A percentile compares a stretch with the other conserved stretches of the same genome.
These are phyloP conservation scores for Glaucidium brasilianum DNA, from an alignment of 2,113 vertebrate genomes.

Conservation along the genomic window DNA sequence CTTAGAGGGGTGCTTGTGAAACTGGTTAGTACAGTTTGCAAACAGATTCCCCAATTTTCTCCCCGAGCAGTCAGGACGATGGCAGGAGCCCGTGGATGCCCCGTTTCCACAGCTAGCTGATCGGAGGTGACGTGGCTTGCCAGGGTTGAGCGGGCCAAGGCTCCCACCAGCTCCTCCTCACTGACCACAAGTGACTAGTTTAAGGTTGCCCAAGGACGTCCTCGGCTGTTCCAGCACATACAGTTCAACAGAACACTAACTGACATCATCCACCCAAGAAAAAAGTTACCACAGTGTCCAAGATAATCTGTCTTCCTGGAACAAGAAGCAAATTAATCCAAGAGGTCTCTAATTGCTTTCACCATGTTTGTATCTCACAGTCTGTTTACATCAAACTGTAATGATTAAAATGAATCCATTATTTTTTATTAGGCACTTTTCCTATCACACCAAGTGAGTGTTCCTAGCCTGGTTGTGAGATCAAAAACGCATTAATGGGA, in stretches of 20 bases:
- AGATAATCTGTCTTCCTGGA: neutral
- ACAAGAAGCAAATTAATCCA: neutral
- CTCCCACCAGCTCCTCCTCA: neutral
- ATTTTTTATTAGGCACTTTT: neutral
- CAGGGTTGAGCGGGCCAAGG: neutral
- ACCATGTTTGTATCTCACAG: neutral
- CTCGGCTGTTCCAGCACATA: neutral
- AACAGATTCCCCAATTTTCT: neutral
- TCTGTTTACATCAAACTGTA: neutral
- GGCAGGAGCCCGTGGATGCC: neutral
- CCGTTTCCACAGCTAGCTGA: neutral
- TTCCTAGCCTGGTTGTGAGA: neutral
- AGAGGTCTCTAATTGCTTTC: neutral
- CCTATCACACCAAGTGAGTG: neutral
- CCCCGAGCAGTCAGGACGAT: neutral
- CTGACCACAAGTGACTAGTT: neutral
- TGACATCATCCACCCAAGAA: neutral
- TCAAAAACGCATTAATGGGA: fast-evolving
- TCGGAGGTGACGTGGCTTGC: neutral
- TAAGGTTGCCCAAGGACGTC: neutral
- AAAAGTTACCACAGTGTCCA: neutral
- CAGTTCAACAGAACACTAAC: neutral
- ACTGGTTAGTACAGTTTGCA: neutral
- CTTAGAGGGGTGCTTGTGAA: neutral
- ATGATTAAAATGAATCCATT: neutral